Evolutionary conservation across 23 tunicate genomes (phyloP), one percentile per base, ranked within the genome.

Genomic region (Aplidium turbinatum): DNA sequence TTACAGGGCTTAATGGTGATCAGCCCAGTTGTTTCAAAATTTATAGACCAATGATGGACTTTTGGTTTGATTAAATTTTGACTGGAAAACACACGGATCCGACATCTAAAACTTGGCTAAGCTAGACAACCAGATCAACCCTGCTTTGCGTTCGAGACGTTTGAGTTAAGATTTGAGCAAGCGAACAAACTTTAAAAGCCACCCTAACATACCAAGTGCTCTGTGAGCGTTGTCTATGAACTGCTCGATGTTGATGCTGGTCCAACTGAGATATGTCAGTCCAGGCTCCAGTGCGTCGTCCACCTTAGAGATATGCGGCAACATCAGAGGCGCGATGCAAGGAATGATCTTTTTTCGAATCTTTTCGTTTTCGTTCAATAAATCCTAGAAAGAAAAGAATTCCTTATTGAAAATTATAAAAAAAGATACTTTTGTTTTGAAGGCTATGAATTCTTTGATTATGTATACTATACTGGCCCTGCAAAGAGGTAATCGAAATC

Each of bases 201-300:
- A 42, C 13, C 9, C 16, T 42, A 42, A 33, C 84, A 28, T 60
- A 88, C 90, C 96, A 21, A 95, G 45, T 33, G 90, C 80, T 20
- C 47, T 60, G 33, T 77, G 89, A 38, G 78, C 76, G 38, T 84
- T 85, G 36, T 88, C 91, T 57, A 88, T 84, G 65, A 71, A 95
- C n/a, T 68, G 77, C 20, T 76, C 85, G 47, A 95, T 82, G 51
- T 89, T 95, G 58, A 95, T 80, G 80, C 91, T 82, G 29, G 95
- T 90, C 99, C 99, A 95, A 35, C 84, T 95, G 26, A 95, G 50
- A 4, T 70, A 24, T 1, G 99, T 90, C 38, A 82, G 63, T 39
- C 99, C 99, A n/a, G 96, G 87, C 31, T 90, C 90, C 23, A 95
- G 33, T 0, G 87, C 92, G 47, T 85, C 86, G 42, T 88, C 99